Evolutionary conservation across 2,888 invertebrate species (phyloP).

Genomic region (Trimorus sp.): DNA sequence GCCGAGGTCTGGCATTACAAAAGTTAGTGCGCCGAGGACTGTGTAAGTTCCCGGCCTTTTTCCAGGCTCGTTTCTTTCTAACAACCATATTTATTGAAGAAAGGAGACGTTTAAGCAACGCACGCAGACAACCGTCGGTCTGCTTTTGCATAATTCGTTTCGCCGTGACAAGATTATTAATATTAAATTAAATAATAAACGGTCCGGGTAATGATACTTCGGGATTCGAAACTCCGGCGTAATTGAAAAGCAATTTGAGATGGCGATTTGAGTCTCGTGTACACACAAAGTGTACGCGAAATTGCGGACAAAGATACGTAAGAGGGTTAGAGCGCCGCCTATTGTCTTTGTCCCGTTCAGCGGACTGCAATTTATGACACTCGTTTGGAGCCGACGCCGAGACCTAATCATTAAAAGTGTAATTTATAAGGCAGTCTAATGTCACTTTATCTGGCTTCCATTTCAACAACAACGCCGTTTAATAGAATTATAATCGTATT

Average conservation of each 20-base stretch:
- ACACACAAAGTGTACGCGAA: too few relatives aligned
- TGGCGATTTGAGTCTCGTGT: neutral
- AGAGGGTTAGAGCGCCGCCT: slow-evolving; percentile 29
- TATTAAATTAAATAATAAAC: slow-evolving; percentile 21
- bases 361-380: slow-evolving; percentile 27
- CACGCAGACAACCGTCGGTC: slow-evolving; percentile 2
- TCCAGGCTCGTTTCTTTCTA: slow-evolving; percentile 22
- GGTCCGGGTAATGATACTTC: slow-evolving; percentile 3
- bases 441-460: slow-evolving; percentile 16
- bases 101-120: slow-evolving; percentile 40
- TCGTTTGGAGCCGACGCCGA: slow-evolving; percentile 18
- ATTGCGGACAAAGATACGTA: slow-evolving; percentile 32
- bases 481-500: slow-evolving; percentile 9
- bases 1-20: slow-evolving; percentile 40
- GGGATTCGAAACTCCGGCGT: neutral
- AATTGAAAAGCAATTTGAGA: slow-evolving; percentile 18
- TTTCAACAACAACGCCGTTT: slow-evolving; percentile 19
- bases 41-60: slow-evolving; percentile 32
- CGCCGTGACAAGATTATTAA: slow-evolving; percentile 30
- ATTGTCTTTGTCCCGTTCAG: slow-evolving; percentile 22
- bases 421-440: slow-evolving; percentile 35
- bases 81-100: slow-evolving; percentile 35
- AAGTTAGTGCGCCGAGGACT: slow-evolving; percentile 28
- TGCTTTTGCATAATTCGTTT: slow-evolving; percentile 30
- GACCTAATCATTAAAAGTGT: slow-evolving; percentile 35